A percentile compares a stretch with the other conserved stretches of the same genome.
These are phyloP conservation scores for Hemibagrus guttatus DNA, from an alignment of 2,797 vertebrate species.

Conservation along the genomic window DNA sequence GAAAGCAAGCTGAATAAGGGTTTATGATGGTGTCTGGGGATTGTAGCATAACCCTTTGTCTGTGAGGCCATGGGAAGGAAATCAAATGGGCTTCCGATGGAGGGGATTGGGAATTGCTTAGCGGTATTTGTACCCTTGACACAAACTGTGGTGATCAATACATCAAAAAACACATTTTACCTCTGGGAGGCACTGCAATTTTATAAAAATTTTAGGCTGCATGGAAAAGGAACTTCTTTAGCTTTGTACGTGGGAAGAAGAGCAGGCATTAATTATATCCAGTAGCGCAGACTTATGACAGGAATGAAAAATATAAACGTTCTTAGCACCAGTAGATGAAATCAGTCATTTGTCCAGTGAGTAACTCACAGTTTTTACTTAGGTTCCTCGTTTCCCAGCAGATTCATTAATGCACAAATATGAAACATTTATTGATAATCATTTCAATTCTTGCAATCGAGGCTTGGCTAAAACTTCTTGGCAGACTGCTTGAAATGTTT, in stretches of 20 bases:
- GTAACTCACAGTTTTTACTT: not conserved
- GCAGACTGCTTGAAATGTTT: not conserved
- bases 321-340: conserved; percentile 21
- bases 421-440: conserved; percentile 13
- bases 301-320: not conserved
- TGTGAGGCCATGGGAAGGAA: conserved; percentile 28
- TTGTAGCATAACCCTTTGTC: conserved; percentile 11
- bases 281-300: not conserved
- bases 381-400: not conserved
- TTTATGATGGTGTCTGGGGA: conserved; percentile 19
- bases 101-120: conserved; percentile 4
- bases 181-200: not conserved
- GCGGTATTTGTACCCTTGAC: conserved; percentile 18
- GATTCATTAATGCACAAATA: not conserved
- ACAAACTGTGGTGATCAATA: conserved; percentile 26
- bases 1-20: conserved; percentile 16
- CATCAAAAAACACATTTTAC: not conserved
- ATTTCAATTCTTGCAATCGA: not conserved
- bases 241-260: no score
- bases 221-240: not conserved
- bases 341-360: conserved; percentile 26
- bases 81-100: conserved; percentile 15
- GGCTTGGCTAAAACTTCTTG: conserved; percentile 15
- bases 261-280: not conserved
- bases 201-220: not conserved